Evolutionary conservation across 2,888 invertebrate species (phyloP).

Genomic region (Apamea monoglypha): DNA sequence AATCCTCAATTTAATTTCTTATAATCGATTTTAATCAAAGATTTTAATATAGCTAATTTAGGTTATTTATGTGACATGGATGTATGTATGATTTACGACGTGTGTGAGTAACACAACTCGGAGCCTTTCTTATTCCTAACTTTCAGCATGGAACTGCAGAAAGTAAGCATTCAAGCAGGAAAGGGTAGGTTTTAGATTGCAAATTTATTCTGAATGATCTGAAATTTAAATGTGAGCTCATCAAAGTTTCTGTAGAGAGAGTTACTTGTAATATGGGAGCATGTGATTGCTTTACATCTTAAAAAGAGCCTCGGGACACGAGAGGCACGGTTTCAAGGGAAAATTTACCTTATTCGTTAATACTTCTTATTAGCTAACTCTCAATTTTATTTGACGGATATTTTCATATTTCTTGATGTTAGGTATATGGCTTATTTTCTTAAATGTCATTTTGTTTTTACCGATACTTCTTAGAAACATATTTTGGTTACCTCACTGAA

Average conservation of each 20-base stretch:
- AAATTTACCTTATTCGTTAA: conserved; percentile 73
- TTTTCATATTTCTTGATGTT: background rate
- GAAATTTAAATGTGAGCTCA: conserved; percentile 87
- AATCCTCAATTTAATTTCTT: background rate
- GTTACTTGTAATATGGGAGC: conserved; percentile 76
- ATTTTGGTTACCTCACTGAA: conserved; percentile 15
- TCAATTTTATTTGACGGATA: conserved; percentile 37
- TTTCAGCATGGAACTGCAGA: conserved; percentile 56
- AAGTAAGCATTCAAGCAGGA: conserved; percentile 77
- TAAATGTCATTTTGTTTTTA: background rate
- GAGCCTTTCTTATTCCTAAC: conserved; percentile 32
- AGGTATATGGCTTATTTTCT: background rate
- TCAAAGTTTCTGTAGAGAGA: conserved; percentile 82
- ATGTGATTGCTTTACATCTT: conserved; percentile 78
- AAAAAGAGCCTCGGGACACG: conserved; percentile 72
- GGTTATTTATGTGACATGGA: background rate
- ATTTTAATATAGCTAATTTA: too few relatives aligned
- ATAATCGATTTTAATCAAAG: too few relatives aligned
- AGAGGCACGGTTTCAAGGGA: conserved; percentile 50
- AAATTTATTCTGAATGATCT: conserved; percentile 87
- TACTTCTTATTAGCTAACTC: conserved; percentile 63
- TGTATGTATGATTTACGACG: background rate
- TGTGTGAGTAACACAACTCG: background rate
- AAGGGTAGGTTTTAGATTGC: conserved; percentile 83
- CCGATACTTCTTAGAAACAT: background rate